phyloP scores from a whole-genome alignment of 2,797 vertebrate species.

The Caiman crocodilus region DNA sequence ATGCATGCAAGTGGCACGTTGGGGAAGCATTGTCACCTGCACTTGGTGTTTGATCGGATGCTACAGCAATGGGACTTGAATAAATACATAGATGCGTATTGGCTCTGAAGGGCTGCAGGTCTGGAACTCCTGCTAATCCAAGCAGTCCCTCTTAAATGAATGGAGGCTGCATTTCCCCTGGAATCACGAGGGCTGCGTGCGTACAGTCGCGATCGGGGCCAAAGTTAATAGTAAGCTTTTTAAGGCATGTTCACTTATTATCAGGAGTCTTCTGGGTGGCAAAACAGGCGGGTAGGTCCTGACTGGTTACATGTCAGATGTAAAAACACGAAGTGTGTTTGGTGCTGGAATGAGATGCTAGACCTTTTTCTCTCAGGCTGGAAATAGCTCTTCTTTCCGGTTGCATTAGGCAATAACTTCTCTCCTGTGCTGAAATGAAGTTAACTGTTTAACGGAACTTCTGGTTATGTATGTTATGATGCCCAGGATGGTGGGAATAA shows the following conservation, averaged over 20 bases:
- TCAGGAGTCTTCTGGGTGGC: not conserved
- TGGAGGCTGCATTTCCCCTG: not conserved
- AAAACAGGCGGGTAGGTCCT: not conserved
- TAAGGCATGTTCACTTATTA: too few relatives aligned
- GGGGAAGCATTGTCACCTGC: not conserved
- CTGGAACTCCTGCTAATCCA: not conserved
- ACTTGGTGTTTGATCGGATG: not conserved
- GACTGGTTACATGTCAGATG: not conserved
- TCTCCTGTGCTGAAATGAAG: not conserved
- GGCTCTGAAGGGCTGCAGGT: not conserved
- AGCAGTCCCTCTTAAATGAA: not conserved
- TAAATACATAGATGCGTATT: not conserved
- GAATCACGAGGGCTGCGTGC: not conserved
- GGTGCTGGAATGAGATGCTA: not conserved
- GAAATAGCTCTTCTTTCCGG: not conserved
- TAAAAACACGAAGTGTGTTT: not conserved
- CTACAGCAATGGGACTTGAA: not conserved
- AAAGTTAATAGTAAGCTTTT: not conserved
- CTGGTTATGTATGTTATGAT: not conserved
- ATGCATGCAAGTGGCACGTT: too few relatives aligned
- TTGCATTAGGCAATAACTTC: not conserved
- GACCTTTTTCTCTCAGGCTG: not conserved
- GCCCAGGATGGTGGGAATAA: not conserved
- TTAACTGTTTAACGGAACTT: not conserved
- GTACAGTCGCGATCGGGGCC: not conserved